These are phyloP conservation scores for Riptortus pedestris DNA, from an alignment of 1,140 invertebrate species.

Conservation along the genomic window DNA sequence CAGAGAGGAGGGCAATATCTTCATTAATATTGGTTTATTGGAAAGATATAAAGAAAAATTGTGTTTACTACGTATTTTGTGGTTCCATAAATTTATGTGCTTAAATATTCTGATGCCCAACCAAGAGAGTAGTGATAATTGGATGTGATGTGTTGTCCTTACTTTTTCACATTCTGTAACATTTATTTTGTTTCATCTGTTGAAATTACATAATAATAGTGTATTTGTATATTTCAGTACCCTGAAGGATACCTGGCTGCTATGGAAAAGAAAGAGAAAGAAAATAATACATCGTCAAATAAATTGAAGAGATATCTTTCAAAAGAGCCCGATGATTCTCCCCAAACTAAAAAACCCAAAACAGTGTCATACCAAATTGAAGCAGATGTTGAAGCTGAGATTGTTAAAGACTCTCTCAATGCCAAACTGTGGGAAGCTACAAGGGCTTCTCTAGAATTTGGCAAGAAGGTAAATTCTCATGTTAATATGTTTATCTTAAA, in stretches of 20 bases:
- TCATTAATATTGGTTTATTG: too few relatives aligned
- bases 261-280: slow-evolving; percentile 39
- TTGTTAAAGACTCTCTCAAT: slow-evolving; percentile 50
- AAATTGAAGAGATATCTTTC: slow-evolving; percentile 11
- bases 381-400: slow-evolving; percentile 42
- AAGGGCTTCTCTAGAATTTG: slow-evolving; percentile 36
- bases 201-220: too few relatives aligned
- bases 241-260: slow-evolving; percentile 66
- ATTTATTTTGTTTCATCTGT: too few relatives aligned
- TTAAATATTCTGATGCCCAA: too few relatives aligned
- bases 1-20: too few relatives aligned
- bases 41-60: too few relatives aligned
- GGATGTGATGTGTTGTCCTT: too few relatives aligned
- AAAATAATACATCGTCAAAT: slow-evolving; percentile 30
- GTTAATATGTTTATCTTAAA: slow-evolving; percentile 23
- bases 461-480: slow-evolving; percentile 44
- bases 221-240: too few relatives aligned
- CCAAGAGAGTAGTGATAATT: too few relatives aligned
- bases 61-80: too few relatives aligned
- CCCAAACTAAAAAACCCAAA: slow-evolving; percentile 39
- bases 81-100: too few relatives aligned
- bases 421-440: slow-evolving; percentile 59
- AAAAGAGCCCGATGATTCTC: slow-evolving; percentile 24
- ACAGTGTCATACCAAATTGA: slow-evolving; percentile 40
- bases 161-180: too few relatives aligned